These are phyloP conservation scores for Mesembrinibis cayennensis DNA, from an alignment of 2,113 vertebrate genomes.

Conservation along the genomic window DNA sequence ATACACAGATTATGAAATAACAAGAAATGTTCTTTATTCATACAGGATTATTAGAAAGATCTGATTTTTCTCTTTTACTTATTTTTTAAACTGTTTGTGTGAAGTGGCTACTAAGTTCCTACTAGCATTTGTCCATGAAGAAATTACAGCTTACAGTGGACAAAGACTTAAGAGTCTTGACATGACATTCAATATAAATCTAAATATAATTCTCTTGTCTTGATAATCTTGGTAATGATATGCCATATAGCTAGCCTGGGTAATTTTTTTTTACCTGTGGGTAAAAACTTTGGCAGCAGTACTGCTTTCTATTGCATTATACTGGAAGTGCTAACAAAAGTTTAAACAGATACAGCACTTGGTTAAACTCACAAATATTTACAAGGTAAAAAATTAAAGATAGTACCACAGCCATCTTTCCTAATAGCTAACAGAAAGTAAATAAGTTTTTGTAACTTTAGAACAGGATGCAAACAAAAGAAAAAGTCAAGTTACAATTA, in stretches of 20 bases:
- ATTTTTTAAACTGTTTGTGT: background rate
- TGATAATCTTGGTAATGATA: background rate
- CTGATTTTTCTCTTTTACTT: background rate
- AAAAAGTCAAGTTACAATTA: background rate
- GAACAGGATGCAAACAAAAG: conserved; percentile 46
- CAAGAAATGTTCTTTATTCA: background rate
- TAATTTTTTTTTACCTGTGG: background rate
- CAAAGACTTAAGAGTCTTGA: background rate
- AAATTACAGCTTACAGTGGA: background rate
- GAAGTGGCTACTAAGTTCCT: background rate
- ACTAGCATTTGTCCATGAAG: background rate
- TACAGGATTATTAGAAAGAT: background rate
- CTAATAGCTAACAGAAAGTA: conserved; percentile 11
- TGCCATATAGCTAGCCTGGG: background rate
- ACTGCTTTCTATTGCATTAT: background rate
- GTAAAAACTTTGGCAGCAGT: background rate
- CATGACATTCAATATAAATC: background rate
- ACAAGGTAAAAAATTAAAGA: background rate
- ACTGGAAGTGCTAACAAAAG: background rate
- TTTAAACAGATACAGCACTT: background rate
- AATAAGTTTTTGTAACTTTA: background rate
- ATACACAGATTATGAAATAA: background rate
- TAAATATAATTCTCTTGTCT: background rate
- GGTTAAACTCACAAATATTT: conserved; percentile 42
- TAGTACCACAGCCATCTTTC: background rate